Evolutionary conservation across 1,140 invertebrate species (phyloP).

Genomic region (fruit fly (Drosophila melanogaster)): Release_6_plus_ISO1_MT NC_004354.4:2296001-2296500

Average conservation of each 20-base stretch:
- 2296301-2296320: constrained; percentile 4
- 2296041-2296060: neutral
- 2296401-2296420: neutral
- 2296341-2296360: constrained; percentile 13
- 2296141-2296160: no score
- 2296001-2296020: neutral
- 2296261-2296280: constrained; percentile 14
- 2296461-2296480: neutral
- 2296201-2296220: neutral
- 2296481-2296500: constrained; percentile 50
- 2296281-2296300: constrained; percentile 31
- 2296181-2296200: no score
- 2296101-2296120: neutral
- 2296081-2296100: constrained; percentile 11
- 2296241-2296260: neutral
- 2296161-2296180: no score
- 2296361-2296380: constrained; percentile 3
- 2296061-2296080: neutral
- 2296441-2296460: no score
- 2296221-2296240: neutral
- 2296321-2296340: constrained; percentile 10
- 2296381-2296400: neutral
- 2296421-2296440: no score
- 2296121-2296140: no score
- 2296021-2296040: no score